A percentile compares a stretch with the other conserved stretches of the same genome.
phyloP scores from a whole-genome alignment of 2,888 invertebrate genomes.

The Biston stratarius region DNA sequence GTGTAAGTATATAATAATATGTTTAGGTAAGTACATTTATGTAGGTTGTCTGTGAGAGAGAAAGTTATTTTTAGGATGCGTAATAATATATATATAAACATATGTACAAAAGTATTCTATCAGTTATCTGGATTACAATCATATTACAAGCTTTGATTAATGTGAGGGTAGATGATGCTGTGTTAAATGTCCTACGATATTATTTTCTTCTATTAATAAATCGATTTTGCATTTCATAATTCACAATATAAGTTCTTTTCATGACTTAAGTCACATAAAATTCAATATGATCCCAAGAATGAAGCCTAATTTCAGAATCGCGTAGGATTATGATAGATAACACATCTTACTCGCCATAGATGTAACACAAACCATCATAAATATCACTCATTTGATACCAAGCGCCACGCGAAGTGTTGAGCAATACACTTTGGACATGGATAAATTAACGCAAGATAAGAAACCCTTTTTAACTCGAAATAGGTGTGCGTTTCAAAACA shows the following conservation, averaged over 20 bases:
- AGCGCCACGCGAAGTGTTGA: slow-evolving; percentile 30
- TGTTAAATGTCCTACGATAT: background rate
- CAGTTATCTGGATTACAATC: too few relatives aligned
- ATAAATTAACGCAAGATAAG: slow-evolving; percentile 2
- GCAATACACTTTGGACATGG: slow-evolving; percentile 10
- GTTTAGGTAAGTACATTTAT: too few relatives aligned
- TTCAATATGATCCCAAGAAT: background rate
- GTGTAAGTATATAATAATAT: too few relatives aligned
- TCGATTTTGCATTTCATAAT: slow-evolving; percentile 26
- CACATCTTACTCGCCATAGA: slow-evolving; percentile 25
- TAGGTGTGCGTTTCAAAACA: too few relatives aligned
- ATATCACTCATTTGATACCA: slow-evolving; percentile 23
- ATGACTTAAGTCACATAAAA: slow-evolving; percentile 9
- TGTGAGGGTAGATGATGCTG: too few relatives aligned
- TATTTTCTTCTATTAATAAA: background rate
- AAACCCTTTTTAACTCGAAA: background rate
- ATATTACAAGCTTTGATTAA: too few relatives aligned
- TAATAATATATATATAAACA: too few relatives aligned
- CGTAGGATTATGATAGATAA: slow-evolving; percentile 28
- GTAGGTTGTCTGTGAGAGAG: too few relatives aligned
- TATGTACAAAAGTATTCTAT: too few relatives aligned
- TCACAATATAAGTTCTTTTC: slow-evolving; percentile 34
- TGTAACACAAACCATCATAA: slow-evolving; percentile 31
- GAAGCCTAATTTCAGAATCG: slow-evolving; percentile 18
- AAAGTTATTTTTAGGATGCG: too few relatives aligned